These are phyloP conservation scores for Phalacrocorax aristotelis DNA, from an alignment of 2,113 vertebrate species.

Conservation along the genomic window DNA sequence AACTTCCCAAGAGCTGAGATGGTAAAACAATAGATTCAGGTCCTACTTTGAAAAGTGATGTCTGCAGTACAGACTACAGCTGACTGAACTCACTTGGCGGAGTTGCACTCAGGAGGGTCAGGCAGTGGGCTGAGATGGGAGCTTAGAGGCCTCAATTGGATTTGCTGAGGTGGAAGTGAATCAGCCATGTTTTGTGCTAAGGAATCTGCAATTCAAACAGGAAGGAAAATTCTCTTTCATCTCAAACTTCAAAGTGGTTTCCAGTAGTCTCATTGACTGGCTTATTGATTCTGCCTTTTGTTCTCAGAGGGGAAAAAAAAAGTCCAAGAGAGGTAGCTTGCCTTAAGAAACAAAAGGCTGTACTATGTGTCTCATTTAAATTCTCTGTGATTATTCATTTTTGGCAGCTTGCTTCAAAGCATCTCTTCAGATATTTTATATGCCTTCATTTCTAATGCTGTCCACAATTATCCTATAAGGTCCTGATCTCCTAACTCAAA, in stretches of 20 bases:
- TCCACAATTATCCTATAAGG: not conserved
- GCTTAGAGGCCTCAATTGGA: not conserved
- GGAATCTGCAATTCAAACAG: slow-evolving; percentile 48
- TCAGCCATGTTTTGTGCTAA: not conserved
- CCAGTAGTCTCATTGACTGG: not conserved
- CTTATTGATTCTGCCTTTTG: slow-evolving; percentile 50
- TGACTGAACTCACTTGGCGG: not conserved
- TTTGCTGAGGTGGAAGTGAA: slow-evolving; percentile 4
- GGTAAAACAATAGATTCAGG: not conserved
- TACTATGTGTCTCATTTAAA: not conserved
- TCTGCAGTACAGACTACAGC: not conserved
- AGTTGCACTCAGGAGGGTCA: not conserved
- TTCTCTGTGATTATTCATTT: not conserved
- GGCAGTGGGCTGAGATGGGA: not conserved
- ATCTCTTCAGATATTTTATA: not conserved
- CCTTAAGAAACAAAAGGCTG: slow-evolving; percentile 10
- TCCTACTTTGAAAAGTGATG: not conserved
- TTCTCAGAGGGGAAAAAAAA: not conserved
- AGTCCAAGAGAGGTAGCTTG: not conserved
- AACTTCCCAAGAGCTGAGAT: not conserved
- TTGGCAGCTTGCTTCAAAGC: not conserved
- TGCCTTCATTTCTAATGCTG: not conserved
- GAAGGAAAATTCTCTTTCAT: slow-evolving; percentile 48
- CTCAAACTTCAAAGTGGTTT: slow-evolving; percentile 29
- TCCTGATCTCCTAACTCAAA: not conserved